Base-by-base conservation (phyloP, 2,797 vertebrate species). In the Phaenicophaeus curvirostris region DNA sequence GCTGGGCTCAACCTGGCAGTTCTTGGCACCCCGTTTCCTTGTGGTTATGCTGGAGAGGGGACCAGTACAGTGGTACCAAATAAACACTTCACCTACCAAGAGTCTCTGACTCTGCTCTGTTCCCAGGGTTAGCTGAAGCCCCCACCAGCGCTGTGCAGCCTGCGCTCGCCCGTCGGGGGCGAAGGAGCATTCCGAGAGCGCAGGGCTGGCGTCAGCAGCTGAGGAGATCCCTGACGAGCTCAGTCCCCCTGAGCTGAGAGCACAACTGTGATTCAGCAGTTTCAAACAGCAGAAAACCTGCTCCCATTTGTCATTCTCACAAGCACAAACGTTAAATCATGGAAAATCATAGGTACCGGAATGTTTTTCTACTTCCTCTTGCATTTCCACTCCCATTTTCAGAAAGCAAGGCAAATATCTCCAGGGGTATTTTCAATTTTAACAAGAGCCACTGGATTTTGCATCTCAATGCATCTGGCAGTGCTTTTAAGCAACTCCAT, bases 201-300 rank as follows among this genome's bases (percentile, higher is more conserved):
- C 2, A 11, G 35, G 9, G 20, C 5, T 15, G 39, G 44, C 62
- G 15, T 13, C 69, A 44, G 10, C 2, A 9, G 1, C 41, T 2
- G 19, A 62, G 44, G 63, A 66, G 65, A 74, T 11, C 85, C 84
- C 57, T 21, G 39, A 50, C 24, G 57, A 72, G 8, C 74, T 31
- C 31, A 11, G 7, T 9, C n/a, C 27, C 58, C 57, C 15, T 0
- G 0, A 46, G 23, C 2, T 1, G 75, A 33, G 6, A 25, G 14
- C 35, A 33, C 13, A 85, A 27, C 42, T 5, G 41, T 31, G 91
- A 92, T 42, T 76, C 89, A 67, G 75, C 66, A 62, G 0, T 39
- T 73, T 53, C 74, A 62, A 30, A 54, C 9, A 72, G 21, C 59
- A 76, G 6, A 33, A 78, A 24, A 69, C 15, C 46, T 58, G 39